phyloP scores from a whole-genome alignment of 1,140 invertebrate genomes.

The Drosophila simulans region DNA sequence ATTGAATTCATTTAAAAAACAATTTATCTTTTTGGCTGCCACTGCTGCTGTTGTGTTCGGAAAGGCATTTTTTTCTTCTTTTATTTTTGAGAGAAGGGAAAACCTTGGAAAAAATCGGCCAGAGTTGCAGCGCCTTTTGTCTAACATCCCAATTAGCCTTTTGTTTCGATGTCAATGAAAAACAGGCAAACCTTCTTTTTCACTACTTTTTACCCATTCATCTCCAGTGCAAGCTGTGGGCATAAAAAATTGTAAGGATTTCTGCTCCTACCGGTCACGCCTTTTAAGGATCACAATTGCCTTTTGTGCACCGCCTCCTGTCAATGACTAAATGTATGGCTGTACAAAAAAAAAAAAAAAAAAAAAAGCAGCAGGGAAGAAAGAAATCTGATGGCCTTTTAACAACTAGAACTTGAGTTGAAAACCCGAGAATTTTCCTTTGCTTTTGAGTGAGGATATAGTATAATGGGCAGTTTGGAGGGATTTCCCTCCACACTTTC shows the following conservation, averaged over 20 bases:
- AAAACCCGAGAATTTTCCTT: constrained; percentile 2
- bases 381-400: constrained; percentile 48
- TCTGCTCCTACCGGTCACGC: constrained; percentile 36
- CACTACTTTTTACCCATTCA: constrained; percentile 30
- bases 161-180: constrained; percentile 58
- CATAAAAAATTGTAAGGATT: constrained; percentile 45
- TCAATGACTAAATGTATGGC: constrained; percentile 59
- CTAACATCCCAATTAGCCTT: constrained; percentile 59
- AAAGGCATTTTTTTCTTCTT: constrained; percentile 13
- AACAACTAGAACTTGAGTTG: constrained; percentile 42
- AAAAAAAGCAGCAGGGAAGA: constrained; percentile 11
- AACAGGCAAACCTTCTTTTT: constrained; percentile 39
- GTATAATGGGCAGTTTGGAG: constrained; percentile 32
- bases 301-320: constrained; percentile 47
- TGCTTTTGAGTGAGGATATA: background rate
- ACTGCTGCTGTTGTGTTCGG: background rate
- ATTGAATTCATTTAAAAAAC: constrained; percentile 75
- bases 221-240: constrained; percentile 32
- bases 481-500: too few species aligned
- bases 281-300: constrained; percentile 56
- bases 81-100: constrained; percentile 1
- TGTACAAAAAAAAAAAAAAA: constrained; percentile 22
- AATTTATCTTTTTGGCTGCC: constrained; percentile 58
- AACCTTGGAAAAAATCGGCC: constrained; percentile 19
- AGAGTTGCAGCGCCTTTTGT: constrained; percentile 51